phyloP scores from a whole-genome alignment of 1,140 invertebrate species.

The Aphidius gifuensis region DNA sequence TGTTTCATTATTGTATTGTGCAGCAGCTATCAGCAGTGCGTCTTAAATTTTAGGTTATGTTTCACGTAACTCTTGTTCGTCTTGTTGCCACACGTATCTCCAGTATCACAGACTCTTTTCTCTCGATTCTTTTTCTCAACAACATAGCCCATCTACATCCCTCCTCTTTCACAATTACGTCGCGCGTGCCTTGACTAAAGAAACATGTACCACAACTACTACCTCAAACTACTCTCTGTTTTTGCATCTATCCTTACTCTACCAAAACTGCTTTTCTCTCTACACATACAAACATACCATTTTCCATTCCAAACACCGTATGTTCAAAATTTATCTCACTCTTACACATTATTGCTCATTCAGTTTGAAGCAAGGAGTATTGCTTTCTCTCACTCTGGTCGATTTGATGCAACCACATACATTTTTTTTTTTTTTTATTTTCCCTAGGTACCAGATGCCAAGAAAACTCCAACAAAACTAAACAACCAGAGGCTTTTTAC shows the following conservation, averaged over 20 bases:
- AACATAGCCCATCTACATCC: background rate
- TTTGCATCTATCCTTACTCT: slow-evolving; percentile 7
- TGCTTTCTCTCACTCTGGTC: background rate
- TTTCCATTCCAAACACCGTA: slow-evolving; percentile 4
- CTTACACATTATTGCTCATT: too few relatives aligned
- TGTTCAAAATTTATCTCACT: slow-evolving; percentile 28
- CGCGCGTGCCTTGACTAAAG: slow-evolving; percentile 50
- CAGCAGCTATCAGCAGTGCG: too few relatives aligned
- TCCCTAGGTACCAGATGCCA: background rate
- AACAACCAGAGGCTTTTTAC: too few relatives aligned
- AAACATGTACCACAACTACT: slow-evolving; percentile 46
- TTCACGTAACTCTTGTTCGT: too few relatives aligned
- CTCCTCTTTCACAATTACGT: slow-evolving; percentile 49
- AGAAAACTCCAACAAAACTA: too few relatives aligned
- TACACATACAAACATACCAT: slow-evolving; percentile 1
- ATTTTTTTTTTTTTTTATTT: slow-evolving; percentile 11
- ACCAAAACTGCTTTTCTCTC: background rate
- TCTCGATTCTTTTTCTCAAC: too few relatives aligned
- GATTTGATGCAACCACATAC: slow-evolving; percentile 1
- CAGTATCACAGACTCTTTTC: too few relatives aligned
- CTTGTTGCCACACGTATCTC: too few relatives aligned
- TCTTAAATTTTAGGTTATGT: too few relatives aligned
- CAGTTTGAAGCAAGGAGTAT: too few relatives aligned
- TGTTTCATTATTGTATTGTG: too few relatives aligned
- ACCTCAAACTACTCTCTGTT: slow-evolving; percentile 19